A percentile compares a stretch with the other conserved stretches of the same genome.
Evolutionary conservation across 2,113 vertebrate species (phyloP).

Genomic region (Bungarus multicinctus): DNA sequence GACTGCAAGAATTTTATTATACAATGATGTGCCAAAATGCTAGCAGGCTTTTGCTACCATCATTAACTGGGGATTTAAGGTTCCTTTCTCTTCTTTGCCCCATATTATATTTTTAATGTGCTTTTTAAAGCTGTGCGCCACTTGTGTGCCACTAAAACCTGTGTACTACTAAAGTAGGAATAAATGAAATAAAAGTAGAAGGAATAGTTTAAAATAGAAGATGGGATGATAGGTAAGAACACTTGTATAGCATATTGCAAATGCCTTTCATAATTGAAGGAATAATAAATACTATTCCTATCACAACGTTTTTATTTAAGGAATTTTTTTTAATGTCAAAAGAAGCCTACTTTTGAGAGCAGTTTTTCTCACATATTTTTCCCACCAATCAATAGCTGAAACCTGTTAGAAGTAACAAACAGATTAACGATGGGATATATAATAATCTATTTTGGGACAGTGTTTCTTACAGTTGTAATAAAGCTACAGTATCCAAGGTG

Average conservation of each 20-base stretch:
- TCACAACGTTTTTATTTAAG: neutral
- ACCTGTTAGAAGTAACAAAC: neutral
- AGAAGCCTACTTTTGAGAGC: neutral
- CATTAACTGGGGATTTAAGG: neutral
- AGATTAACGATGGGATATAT: neutral
- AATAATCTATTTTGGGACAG: conserved; percentile 11
- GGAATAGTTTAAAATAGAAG: neutral
- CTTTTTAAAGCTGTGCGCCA: neutral
- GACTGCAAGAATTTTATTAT: neutral
- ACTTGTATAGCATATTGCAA: fast-evolving
- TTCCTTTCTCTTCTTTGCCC: neutral
- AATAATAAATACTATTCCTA: neutral
- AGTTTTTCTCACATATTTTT: neutral
- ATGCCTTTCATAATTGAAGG: neutral
- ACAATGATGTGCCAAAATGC: neutral
- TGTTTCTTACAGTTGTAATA: conserved; percentile 14
- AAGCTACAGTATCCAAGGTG: conserved; percentile 26
- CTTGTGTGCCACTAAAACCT: neutral
- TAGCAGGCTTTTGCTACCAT: neutral
- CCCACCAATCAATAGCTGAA: neutral
- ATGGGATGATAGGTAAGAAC: neutral
- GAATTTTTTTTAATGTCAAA: neutral
- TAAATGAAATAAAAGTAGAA: neutral
- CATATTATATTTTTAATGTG: neutral
- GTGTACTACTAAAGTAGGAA: neutral